Evolutionary conservation across 1,140 invertebrate genomes (phyloP).

Genomic region (Drosophila kikkawai): DNA sequence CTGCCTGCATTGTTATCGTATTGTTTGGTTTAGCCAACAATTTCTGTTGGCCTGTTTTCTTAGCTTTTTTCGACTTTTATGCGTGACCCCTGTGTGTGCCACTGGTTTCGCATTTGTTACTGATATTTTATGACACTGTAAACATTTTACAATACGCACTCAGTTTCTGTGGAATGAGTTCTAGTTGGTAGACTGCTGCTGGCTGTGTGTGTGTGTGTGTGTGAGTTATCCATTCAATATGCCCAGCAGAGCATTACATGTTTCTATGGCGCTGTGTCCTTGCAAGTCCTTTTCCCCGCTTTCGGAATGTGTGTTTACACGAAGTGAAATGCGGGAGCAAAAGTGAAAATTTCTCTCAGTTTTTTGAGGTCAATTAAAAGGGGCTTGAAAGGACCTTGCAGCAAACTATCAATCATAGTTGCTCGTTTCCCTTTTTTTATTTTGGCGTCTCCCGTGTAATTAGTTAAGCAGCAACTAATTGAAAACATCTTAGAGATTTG

Average conservation of each 20-base stretch:
- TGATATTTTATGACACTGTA: conserved; percentile 82
- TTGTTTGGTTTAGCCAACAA: conserved; percentile 54
- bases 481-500: conserved; percentile 74
- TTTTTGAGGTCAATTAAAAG: conserved; percentile 51
- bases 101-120: conserved; percentile 68
- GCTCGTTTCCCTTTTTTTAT: conserved; percentile 18
- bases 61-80: conserved; percentile 21
- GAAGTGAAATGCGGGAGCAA: conserved; percentile 22
- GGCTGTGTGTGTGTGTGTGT: conserved; percentile 16
- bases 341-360: conserved; percentile 15
- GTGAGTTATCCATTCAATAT: conserved; percentile 57
- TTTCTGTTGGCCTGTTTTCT: conserved; percentile 37
- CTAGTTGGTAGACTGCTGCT: conserved; percentile 16
- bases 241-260: conserved; percentile 59
- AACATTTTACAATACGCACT: conserved; percentile 73
- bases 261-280: conserved; percentile 50
- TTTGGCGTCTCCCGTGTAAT: conserved; percentile 48
- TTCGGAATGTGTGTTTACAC: conserved; percentile 31
- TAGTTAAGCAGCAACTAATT: conserved; percentile 73
- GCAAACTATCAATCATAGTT: conserved; percentile 49
- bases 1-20: conserved; percentile 28
- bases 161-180: conserved; percentile 13
- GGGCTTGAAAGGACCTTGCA: not conserved
- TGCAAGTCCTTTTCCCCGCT: conserved; percentile 39
- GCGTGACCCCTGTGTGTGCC: conserved; percentile 21